Evolutionary conservation across 2,888 invertebrate species (phyloP), one percentile per base, ranked within the genome.

Genomic region (Spicauda simplicius): DNA sequence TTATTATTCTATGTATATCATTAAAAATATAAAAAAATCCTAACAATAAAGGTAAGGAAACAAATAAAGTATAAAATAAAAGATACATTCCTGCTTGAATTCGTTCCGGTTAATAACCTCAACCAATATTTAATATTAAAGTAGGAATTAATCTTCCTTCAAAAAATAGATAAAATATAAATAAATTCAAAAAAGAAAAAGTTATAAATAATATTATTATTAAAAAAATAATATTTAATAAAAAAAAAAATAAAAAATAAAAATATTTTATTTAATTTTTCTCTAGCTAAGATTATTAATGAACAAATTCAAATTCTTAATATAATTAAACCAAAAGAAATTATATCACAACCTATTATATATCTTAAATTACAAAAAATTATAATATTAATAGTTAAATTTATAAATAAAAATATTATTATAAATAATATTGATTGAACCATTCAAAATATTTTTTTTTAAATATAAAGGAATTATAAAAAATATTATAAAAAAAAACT

Each of bases 81-180:
- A 96, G 90, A 94, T 96, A 96, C 76, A 95, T 78, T 0, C 94
- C 94, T 0, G 96, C 95, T 73, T 95, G 94, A 80, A 96, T 84
- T 0, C 96, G 96, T 72, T 96, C 96, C 72, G 95, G 94, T 75
- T 96, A 95, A 88, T 94, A 94, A 0, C 96, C 96, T 60, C 96
- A 96, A 0, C 95, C 95, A 76, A 96, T 82, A 94, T 96, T 95
- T 85, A 96, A 93, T 77, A 96, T 80, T 84, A 96, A 93, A 18
- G 94, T 95, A 16, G 95, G 96, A 88, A 96, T 94, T 86, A 96
- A 91, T 3, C 95, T 95, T 2, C 91, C 84, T 69, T 96, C 96
- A 95, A 96, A 96, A 94, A 94, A 95, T 84, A 96, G 88, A 94
- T 95, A 96, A 94, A 96, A 96, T 78, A 93, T 76, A 89, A 96